Base-by-base conservation (phyloP, 1,140 invertebrate species). In the Pogonus chalceus region DNA sequence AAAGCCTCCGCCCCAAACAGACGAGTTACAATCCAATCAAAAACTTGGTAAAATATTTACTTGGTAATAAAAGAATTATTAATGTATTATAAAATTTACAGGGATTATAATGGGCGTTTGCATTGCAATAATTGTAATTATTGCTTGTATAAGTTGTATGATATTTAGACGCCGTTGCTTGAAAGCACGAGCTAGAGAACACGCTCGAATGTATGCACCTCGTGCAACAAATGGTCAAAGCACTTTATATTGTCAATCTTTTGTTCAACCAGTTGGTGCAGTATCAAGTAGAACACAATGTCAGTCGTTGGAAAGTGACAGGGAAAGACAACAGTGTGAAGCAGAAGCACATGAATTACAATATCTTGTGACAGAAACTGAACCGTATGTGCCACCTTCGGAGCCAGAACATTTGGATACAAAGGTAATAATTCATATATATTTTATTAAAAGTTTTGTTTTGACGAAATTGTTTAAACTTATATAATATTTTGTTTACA, bases 391-490 rank as follows among this genome's bases (percentile, higher is more conserved):
- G 35, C 64, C 67, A 35, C 59, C 67, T 2, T 56, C 61, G 1
- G 58, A 56, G 22, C 58, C 60, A 20, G 49, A 56, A 2, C 67
- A 73, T 60, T 55, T 76, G 2, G 73, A 75, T 60, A 73, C 72
- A 4, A 75, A 75, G 63, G 73, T 31, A 31, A 31, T 7, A 4
- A 23, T 35, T 35, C 4, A 31, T 31, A 31, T 31, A 14, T 31
- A 31, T 31, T 31, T 31, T 14, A 7, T 14, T 14, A 7, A 4
- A 31, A 31, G 4, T 31, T 31, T 14, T 7, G 4, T 14, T 4
- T 31, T 31, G 26, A 4, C 14, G 4, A 7, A 14, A 14, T 7
- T 14, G 26, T 31, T 7, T 7, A 43, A 18, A n/a, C n/a, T n/a
- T n/a, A 43, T 12, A 43, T 43, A 10, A 16, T 12, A 43, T 4